phyloP scores from a whole-genome alignment of 2,888 invertebrate species.

The Pecten maximus region DNA sequence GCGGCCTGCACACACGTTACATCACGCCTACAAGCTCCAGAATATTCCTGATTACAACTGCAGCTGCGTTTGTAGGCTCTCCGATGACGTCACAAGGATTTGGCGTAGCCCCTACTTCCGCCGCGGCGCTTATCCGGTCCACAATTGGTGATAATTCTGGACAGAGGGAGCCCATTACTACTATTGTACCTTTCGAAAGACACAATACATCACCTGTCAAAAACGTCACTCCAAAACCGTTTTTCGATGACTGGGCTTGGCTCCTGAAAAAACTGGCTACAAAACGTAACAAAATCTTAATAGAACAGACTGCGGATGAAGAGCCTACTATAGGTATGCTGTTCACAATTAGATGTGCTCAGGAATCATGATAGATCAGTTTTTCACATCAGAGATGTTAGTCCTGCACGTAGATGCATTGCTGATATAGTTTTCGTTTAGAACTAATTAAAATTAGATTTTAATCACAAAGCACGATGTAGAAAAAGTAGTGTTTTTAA shows the following conservation, averaged over 20 bases:
- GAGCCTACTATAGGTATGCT: background rate
- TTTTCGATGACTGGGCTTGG: conserved; percentile 32
- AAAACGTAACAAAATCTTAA: background rate
- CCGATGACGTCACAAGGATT: background rate
- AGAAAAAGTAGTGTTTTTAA: background rate
- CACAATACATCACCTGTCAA: background rate
- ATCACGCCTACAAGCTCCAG: background rate
- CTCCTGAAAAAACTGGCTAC: background rate
- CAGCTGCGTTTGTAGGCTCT: conserved; percentile 20
- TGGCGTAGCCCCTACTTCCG: background rate
- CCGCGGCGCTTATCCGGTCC: background rate
- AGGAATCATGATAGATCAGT: background rate
- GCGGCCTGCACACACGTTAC: background rate
- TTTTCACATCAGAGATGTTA: background rate
- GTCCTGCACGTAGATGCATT: background rate
- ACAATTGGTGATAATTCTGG: background rate
- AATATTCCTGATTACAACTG: conserved; percentile 21
- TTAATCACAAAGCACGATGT: background rate
- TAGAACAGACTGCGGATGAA: background rate
- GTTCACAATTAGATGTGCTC: conserved; percentile 9
- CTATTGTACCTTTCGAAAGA: background rate
- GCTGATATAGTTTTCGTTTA: background rate
- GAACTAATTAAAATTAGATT: background rate
- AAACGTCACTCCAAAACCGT: background rate
- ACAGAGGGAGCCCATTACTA: background rate